phyloP scores from a whole-genome alignment of 2,888 invertebrate species.

The Blera fallax region DNA sequence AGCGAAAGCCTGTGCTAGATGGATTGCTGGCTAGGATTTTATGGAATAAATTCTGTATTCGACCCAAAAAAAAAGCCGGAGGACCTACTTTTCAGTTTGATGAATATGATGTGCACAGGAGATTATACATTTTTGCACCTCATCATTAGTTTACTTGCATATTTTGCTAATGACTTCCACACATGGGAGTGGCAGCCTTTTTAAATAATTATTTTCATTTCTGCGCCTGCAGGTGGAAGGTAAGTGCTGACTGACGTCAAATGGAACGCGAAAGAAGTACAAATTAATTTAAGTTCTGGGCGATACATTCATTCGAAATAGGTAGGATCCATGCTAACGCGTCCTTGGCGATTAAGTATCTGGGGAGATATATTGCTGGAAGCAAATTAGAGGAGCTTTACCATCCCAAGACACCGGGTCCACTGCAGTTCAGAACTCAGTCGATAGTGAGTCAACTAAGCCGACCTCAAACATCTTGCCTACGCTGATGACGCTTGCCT shows the following conservation, averaged over 20 bases:
- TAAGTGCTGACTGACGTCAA: no score
- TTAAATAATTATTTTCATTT: background rate
- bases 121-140: background rate
- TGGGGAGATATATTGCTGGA: background rate
- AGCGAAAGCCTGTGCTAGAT: conserved; percentile 37
- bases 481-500: no score
- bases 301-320: background rate
- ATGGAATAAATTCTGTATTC: conserved; percentile 16
- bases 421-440: no score
- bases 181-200: conserved; percentile 7
- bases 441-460: no score
- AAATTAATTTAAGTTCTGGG: no score
- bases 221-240: background rate
- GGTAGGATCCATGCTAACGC: background rate
- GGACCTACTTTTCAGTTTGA: conserved; percentile 21
- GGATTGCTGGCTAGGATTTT: conserved; percentile 6
- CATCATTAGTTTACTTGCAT: background rate
- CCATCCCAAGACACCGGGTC: no score
- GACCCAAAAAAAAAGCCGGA: background rate
- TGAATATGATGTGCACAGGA: background rate
- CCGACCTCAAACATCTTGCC: no score
- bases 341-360: background rate
- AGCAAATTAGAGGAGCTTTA: no score
- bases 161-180: conserved; percentile 25
- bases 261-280: no score